A percentile compares a stretch with the other conserved stretches of the same genome.
Evolutionary conservation across 2,797 vertebrate genomes (phyloP).

Genomic region (Sebastes umbrosus): DNA sequence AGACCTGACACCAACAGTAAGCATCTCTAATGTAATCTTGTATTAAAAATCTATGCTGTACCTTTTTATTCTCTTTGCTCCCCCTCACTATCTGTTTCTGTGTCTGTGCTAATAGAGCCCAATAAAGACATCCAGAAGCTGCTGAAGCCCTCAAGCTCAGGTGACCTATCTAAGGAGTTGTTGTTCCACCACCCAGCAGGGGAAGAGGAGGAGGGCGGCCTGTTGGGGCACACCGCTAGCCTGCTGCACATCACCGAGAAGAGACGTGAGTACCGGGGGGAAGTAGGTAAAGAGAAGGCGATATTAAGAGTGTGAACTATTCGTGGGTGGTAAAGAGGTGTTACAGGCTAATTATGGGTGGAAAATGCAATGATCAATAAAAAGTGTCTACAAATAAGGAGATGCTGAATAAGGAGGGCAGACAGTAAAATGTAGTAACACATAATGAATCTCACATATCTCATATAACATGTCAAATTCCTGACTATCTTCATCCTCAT

Average conservation of each 20-base stretch:
- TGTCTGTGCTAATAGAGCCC: slow-evolving; percentile 77
- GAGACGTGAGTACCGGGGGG: slow-evolving; percentile 86
- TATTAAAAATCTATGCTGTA: background rate
- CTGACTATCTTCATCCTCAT: background rate
- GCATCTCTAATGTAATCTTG: background rate
- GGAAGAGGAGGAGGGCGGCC: slow-evolving; percentile 84
- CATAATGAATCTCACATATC: background rate
- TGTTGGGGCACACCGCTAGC: slow-evolving; percentile 85
- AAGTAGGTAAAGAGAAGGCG: background rate
- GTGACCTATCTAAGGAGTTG: slow-evolving; percentile 78
- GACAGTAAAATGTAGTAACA: background rate
- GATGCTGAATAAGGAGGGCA: background rate
- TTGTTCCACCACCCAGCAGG: slow-evolving; percentile 66
- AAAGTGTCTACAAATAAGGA: background rate
- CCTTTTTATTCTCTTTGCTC: background rate
- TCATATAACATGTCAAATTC: background rate
- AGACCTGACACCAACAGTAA: background rate
- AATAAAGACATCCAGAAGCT: slow-evolving; percentile 83
- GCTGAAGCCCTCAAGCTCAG: slow-evolving; percentile 80
- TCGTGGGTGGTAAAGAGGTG: background rate
- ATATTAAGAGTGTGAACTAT: slow-evolving; percentile 8
- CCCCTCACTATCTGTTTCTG: background rate
- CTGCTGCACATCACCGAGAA: slow-evolving; percentile 93
- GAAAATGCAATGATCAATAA: slow-evolving; percentile 22
- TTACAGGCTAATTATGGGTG: slow-evolving; percentile 4